phyloP scores from a whole-genome alignment of 2,113 vertebrate species.

The Chloropsis hardwickii region DNA sequence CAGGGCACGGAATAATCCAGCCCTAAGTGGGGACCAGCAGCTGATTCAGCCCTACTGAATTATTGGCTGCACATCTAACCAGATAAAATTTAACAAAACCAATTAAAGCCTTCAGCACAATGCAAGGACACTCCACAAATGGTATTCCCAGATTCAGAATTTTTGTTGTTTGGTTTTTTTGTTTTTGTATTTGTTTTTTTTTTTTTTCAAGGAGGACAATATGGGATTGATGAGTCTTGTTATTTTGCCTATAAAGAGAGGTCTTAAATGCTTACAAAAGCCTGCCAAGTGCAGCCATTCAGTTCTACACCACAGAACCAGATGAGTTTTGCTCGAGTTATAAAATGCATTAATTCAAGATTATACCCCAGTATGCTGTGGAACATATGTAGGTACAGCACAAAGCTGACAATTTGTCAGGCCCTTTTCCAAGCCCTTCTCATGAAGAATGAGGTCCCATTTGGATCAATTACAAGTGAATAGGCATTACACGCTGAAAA shows the following conservation, averaged over 20 bases:
- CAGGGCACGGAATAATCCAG: background rate
- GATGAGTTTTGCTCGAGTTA: slow-evolving; percentile 48
- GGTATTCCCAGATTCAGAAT: background rate
- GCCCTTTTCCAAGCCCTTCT: slow-evolving; percentile 44
- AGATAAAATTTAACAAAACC: background rate
- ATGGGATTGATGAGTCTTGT: slow-evolving; percentile 54
- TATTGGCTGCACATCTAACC: background rate
- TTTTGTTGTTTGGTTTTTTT: background rate
- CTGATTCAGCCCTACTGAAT: background rate
- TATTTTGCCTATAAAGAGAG: slow-evolving; percentile 46
- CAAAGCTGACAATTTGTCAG: slow-evolving; percentile 62
- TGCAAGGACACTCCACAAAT: background rate
- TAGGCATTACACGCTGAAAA: slow-evolving; percentile 41
- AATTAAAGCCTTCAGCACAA: background rate
- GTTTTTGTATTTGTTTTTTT: rapidly evolving
- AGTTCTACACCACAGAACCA: slow-evolving; percentile 45
- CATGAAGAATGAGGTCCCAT: slow-evolving; percentile 57
- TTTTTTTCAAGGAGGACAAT: background rate
- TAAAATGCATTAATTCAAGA: slow-evolving; percentile 67
- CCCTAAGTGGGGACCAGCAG: background rate
- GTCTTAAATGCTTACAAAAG: slow-evolving; percentile 26
- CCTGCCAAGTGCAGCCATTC: slow-evolving; percentile 59
- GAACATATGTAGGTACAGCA: slow-evolving; percentile 66
- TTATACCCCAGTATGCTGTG: slow-evolving; percentile 51
- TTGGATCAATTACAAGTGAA: slow-evolving; percentile 60